Percentiles rank a stretch among this genome's conserved stretches.
Conservation (phyloP, 2,113 vertebrate genomes). For the Andinoacara biseriatus region DNA sequence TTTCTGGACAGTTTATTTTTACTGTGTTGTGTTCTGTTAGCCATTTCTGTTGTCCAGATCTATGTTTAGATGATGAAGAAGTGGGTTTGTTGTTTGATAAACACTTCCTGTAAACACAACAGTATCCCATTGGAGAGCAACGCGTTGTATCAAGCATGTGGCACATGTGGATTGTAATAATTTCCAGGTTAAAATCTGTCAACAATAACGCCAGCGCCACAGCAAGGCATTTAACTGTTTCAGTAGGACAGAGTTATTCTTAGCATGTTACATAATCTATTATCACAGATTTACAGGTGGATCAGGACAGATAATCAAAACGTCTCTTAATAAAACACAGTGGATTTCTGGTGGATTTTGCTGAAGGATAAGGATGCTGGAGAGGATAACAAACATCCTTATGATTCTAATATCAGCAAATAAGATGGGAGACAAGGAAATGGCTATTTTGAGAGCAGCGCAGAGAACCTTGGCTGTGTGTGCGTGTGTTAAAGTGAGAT, state of each 20-base stretch:
- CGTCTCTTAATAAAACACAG: constrained; percentile 25
- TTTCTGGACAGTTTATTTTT: neutral
- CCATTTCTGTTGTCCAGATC: neutral
- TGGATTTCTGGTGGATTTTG: constrained; percentile 7
- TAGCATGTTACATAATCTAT: constrained; percentile 15
- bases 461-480: constrained; percentile 51
- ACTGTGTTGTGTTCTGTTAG: constrained; percentile 10
- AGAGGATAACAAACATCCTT: constrained; percentile 57
- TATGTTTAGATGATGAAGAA: constrained; percentile 44
- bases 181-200: constrained; percentile 11
- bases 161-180: neutral
- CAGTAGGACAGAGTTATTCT: neutral
- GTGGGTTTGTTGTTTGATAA: constrained; percentile 39
- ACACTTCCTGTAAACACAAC: constrained; percentile 56
- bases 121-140: constrained; percentile 13
- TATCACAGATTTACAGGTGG: constrained; percentile 27
- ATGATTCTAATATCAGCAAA: constrained; percentile 60
- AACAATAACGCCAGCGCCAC: neutral
- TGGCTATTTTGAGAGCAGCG: constrained; percentile 53
- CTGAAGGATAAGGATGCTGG: neutral
- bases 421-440: constrained; percentile 51
- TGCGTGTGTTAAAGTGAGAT: constrained; percentile 34
- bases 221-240: neutral
- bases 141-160: neutral
- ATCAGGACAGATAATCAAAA: constrained; percentile 30